These are phyloP conservation scores for Ascidia mentula DNA, from an alignment of 23 tunicate species.

Conservation along the genomic window DNA sequence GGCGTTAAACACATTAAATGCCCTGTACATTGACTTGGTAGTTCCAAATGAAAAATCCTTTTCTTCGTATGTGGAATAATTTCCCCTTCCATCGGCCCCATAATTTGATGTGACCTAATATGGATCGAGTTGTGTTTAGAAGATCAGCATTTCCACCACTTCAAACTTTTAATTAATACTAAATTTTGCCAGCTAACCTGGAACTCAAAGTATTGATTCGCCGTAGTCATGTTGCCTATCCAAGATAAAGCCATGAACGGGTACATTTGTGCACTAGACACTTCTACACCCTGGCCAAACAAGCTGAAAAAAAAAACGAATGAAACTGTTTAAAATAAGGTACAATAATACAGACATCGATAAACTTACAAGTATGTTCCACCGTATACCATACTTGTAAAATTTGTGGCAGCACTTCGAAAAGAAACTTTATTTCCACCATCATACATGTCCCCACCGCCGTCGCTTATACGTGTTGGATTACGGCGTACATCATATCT, in stretches of 20 bases:
- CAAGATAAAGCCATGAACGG: constrained; percentile 44
- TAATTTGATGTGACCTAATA: constrained; percentile 39
- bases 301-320: constrained; percentile 24
- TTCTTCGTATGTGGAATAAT: background rate
- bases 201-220: background rate
- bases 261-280: constrained; percentile 26
- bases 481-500: constrained; percentile 28
- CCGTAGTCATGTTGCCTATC: constrained; percentile 18
- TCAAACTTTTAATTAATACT: background rate
- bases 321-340: too few relatives aligned
- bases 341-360: background rate
- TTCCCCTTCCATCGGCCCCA: constrained; percentile 54
- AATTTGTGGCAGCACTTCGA: background rate
- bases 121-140: background rate
- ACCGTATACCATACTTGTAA: constrained; percentile 19
- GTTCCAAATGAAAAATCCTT: background rate
- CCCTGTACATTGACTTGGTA: constrained; percentile 21
- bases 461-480: constrained; percentile 24
- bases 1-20: constrained; percentile 29
- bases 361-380: constrained; percentile 53
- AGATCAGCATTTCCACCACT: background rate
- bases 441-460: constrained; percentile 55
- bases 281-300: constrained; percentile 41
- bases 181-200: background rate
- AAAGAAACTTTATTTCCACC: constrained; percentile 29